Evolutionary conservation across 2,888 invertebrate species (phyloP).

Genomic region (Falcaria lacertinaria): DNA sequence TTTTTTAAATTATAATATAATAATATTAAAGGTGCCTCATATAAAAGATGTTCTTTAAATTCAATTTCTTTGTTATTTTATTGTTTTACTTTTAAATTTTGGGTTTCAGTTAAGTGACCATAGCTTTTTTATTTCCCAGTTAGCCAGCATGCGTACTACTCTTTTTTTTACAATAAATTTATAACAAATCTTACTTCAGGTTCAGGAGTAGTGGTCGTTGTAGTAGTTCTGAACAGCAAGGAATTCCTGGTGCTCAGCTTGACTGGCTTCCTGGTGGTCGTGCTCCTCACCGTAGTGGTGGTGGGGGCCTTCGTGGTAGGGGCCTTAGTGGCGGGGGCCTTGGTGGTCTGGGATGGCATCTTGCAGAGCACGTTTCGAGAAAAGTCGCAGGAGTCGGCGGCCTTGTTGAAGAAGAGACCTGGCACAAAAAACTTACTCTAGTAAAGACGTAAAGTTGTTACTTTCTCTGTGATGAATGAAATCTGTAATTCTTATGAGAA

Average conservation of each 20-base stretch:
- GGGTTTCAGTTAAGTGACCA: too few species aligned
- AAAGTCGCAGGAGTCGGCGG: slow-evolving; percentile 95
- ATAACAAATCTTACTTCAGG: slow-evolving; percentile 44
- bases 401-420: slow-evolving; percentile 94
- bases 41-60: too few species aligned
- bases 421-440: slow-evolving; percentile 6
- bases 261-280: slow-evolving; percentile 63
- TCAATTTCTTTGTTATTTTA: too few species aligned
- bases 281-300: slow-evolving; percentile 58
- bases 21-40: too few species aligned
- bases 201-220: slow-evolving; percentile 57
- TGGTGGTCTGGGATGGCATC: slow-evolving; percentile 75
- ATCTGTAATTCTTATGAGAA: too few species aligned
- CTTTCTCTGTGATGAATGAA: too few species aligned
- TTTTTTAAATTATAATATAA: too few species aligned
- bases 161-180: slow-evolving; percentile 36
- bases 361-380: slow-evolving; percentile 92
- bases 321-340: slow-evolving; percentile 59
- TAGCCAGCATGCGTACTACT: too few species aligned
- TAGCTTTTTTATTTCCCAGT: too few species aligned
- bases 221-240: slow-evolving; percentile 59
- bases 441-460: background rate
- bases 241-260: slow-evolving; percentile 66
- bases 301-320: slow-evolving; percentile 75
- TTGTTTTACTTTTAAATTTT: too few species aligned